These are phyloP conservation scores for Holcopasites calliopsidis DNA, from an alignment of 1,140 invertebrate genomes.

Conservation along the genomic window DNA sequence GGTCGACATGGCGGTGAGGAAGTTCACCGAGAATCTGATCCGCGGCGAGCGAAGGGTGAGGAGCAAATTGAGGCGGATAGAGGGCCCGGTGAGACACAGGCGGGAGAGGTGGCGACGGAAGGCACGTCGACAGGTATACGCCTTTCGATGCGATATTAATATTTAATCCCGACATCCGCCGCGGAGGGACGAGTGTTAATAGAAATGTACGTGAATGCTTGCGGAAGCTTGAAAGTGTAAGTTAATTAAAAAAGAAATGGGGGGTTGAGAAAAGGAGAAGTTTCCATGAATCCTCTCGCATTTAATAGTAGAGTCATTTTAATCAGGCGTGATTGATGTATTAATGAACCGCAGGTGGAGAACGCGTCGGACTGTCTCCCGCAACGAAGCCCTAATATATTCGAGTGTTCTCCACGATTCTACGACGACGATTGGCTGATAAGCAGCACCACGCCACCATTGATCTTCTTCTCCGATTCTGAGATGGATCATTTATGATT, in stretches of 20 bases:
- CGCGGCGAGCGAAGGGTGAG: constrained; percentile 65
- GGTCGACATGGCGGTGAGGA: constrained; percentile 66
- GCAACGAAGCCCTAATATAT: not conserved
- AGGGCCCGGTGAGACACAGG: not conserved
- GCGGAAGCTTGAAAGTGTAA: too few species aligned
- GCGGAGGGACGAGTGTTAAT: too few species aligned
- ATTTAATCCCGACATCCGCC: too few species aligned
- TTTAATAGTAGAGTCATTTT: too few species aligned
- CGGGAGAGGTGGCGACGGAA: not conserved
- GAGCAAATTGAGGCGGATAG: constrained; percentile 36
- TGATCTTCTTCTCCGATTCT: constrained; percentile 60
- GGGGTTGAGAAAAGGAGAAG: too few species aligned
- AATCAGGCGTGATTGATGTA: too few species aligned
- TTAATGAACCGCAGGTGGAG: not conserved
- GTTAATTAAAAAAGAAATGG: too few species aligned
- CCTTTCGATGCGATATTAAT: not conserved
- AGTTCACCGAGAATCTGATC: constrained; percentile 72
- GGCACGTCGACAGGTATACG: not conserved
- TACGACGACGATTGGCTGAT: constrained; percentile 47
- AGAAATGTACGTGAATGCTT: too few species aligned
- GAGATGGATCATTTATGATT: constrained; percentile 47
- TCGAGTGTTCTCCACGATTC: not conserved
- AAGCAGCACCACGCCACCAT: constrained; percentile 55
- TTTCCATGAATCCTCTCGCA: too few species aligned
- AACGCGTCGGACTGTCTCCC: not conserved